Conservation (phyloP, 2,888 invertebrate genomes). For the Punctoribates punctum region DNA sequence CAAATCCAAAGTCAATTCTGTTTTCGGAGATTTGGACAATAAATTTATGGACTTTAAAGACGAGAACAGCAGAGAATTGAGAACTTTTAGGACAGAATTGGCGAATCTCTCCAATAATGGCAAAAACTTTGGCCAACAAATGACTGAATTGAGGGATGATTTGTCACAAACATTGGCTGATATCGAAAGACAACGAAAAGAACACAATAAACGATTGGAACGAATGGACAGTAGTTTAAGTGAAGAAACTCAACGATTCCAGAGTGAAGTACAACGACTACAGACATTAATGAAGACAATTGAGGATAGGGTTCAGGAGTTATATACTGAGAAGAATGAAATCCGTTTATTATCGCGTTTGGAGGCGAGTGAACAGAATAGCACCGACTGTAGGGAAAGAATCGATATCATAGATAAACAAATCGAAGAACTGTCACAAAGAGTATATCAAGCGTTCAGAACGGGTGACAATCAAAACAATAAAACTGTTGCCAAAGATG, state of each 20-base stretch:
- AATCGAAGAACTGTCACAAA: neutral
- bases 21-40: neutral
- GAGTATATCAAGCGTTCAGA: neutral
- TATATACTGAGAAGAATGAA: conserved; percentile 5
- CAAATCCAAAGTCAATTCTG: neutral
- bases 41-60: conserved; percentile 19
- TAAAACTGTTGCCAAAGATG: neutral
- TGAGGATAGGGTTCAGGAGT: conserved; percentile 3
- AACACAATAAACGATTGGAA: conserved; percentile 18
- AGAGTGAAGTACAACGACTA: conserved; percentile 20
- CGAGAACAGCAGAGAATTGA: neutral
- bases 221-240: neutral
- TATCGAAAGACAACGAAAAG: conserved; percentile 9
- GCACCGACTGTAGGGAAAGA: neutral
- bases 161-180: conserved; percentile 5
- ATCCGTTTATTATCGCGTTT: neutral
- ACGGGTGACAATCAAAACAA: neutral
- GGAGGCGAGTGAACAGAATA: neutral
- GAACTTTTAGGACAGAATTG: neutral
- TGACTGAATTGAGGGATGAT: neutral
- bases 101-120: conserved; percentile 7
- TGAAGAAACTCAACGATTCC: conserved; percentile 17
- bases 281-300: conserved; percentile 22
- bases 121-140: conserved; percentile 15
- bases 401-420: conserved; percentile 4